Base-by-base conservation (phyloP, 2,888 invertebrate species). In the Eueremaeus valkanovi region DNA sequence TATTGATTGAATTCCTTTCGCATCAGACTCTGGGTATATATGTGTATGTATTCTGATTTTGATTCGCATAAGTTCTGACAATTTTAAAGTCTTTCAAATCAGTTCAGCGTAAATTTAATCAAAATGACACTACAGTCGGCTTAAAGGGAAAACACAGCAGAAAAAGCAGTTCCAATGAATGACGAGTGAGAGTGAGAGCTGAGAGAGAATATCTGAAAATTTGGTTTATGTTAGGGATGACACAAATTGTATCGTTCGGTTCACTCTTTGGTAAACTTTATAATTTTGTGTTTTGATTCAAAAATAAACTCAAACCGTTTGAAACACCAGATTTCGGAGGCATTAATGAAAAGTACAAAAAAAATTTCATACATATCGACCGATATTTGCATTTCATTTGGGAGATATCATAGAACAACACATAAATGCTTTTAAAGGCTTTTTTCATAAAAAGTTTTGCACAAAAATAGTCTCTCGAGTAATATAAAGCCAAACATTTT, bases 61-160 rank as follows among this genome's bases (percentile, higher is more conserved):
- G 66, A 66, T 66, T 66, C 36, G 72, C 72, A 72, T 72, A 72
- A 73, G 29, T 40, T 73, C 29, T 73, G 73, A 73, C 73, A 73
- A 73, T 73, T 73, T 40, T 40, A 58, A 73, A 73, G 51, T 73
- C 73, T 73, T 73, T 55, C 73, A 73, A 21, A 49, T 73, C 73
- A 73, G 3, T 16, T n/a, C 3, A 58, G 73, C 73, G 73, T 73
- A 73, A 73, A 73, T 73, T 73, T 73, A 73, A 73, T 73, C 73
- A 73, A 73, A 73, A 73, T 58, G 73, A 73, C 73, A 73, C 58
- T 36, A 58, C 73, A 73, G 27, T 66, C 29, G 66, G 66, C 61
- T 61, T 61, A 31, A 61, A 58, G n/a, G n/a, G n/a, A n/a, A n/a
- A n/a, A n/a, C n/a, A n/a, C n/a, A n/a, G n/a, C n/a, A 27, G 61